Percentiles rank a stretch among this genome's conserved stretches.
Evolutionary conservation across 1,140 invertebrate species (phyloP).

Genomic region (Acarapis woodi): DNA sequence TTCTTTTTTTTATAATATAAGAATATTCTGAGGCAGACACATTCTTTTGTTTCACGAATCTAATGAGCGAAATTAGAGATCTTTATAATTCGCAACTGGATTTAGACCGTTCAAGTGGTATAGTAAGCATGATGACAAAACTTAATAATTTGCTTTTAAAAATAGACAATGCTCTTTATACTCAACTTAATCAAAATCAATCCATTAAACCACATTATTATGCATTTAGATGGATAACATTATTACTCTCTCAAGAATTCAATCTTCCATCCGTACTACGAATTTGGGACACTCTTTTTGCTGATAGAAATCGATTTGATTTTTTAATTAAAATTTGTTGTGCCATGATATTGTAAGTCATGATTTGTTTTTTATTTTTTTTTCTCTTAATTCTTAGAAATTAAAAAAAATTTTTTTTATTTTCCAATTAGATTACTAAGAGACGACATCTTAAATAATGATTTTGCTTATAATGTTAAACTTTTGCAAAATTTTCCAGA

Average conservation of each 20-base stretch:
- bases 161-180: constrained; percentile 44
- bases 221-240: constrained; percentile 82
- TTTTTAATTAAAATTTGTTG: constrained; percentile 74
- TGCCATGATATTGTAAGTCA: constrained; percentile 77
- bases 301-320: constrained; percentile 55
- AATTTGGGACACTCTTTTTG: constrained; percentile 82
- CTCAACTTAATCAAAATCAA: constrained; percentile 34
- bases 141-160: constrained; percentile 39
- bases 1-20: constrained; percentile 18
- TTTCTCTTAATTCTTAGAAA: constrained; percentile 5
- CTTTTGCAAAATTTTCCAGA: constrained; percentile 30
- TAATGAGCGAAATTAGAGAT: constrained; percentile 50
- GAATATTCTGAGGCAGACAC: constrained; percentile 83
- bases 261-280: constrained; percentile 59
- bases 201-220: constrained; percentile 82
- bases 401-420: constrained; percentile 8
- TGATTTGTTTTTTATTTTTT: constrained; percentile 6
- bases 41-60: constrained; percentile 73
- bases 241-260: constrained; percentile 92
- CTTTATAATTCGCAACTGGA: constrained; percentile 89
- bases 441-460: constrained; percentile 44
- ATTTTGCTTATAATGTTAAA: constrained; percentile 75
- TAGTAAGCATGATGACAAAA: constrained; percentile 50
- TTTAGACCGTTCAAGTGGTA: constrained; percentile 13
- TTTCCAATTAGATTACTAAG: constrained; percentile 33